Conservation (phyloP, 1,140 invertebrate genomes). For the Musca domestica region DNA sequence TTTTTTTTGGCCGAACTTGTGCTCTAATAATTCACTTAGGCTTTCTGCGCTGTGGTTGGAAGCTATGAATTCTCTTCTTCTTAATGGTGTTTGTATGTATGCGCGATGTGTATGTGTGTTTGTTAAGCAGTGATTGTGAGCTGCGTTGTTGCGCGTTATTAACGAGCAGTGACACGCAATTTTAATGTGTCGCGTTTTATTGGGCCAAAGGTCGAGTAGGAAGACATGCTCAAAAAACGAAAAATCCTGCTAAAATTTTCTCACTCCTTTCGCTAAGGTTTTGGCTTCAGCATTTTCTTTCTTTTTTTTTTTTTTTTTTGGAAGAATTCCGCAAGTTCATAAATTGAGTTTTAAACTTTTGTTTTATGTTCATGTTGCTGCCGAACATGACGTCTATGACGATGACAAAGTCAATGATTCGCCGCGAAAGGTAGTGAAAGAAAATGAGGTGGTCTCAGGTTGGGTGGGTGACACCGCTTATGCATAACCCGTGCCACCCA, state of each 20-base stretch:
- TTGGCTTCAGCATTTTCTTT: neutral
- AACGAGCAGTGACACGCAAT: conserved; percentile 19
- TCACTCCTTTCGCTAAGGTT: neutral
- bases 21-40: conserved; percentile 17
- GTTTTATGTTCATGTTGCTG: neutral
- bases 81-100: too few relatives aligned
- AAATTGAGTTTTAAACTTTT: conserved; percentile 18
- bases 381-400: too few relatives aligned
- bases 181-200: conserved; percentile 20
- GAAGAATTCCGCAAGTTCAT: conserved; percentile 13
- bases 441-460: too few relatives aligned
- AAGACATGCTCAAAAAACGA: neutral
- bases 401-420: too few relatives aligned
- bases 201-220: conserved; percentile 13
- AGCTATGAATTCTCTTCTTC: too few relatives aligned
- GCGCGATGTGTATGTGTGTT: too few relatives aligned
- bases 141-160: conserved; percentile 20
- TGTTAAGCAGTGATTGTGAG: conserved; percentile 1
- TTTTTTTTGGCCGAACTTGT: conserved; percentile 12
- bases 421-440: too few relatives aligned
- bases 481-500: too few relatives aligned
- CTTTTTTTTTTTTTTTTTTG: neutral
- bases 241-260: neutral
- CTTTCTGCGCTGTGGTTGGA: conserved; percentile 12
- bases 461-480: too few relatives aligned